Conservation (phyloP, 2,888 invertebrate genomes). For the Caradrina clavipalpis region DNA sequence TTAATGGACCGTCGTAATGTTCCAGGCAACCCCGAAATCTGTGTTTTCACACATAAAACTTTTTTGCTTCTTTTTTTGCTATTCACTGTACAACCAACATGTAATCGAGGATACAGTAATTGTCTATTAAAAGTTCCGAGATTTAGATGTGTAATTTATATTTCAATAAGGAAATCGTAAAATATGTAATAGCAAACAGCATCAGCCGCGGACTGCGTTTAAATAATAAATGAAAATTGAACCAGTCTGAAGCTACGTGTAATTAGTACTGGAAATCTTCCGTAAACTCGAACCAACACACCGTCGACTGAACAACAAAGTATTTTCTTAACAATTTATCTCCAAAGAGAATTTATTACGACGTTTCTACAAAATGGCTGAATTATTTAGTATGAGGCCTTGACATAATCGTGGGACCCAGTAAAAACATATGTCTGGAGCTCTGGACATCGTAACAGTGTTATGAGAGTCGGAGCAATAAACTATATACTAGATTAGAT, state of each 20-base stretch:
- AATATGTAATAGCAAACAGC: conserved; percentile 24
- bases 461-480: conserved; percentile 61
- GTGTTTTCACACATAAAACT: conserved; percentile 25
- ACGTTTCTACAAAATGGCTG: conserved; percentile 61
- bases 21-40: conserved; percentile 49
- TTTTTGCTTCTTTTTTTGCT: conserved; percentile 16
- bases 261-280: conserved; percentile 63
- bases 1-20: conserved; percentile 64
- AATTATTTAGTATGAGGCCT: conserved; percentile 62
- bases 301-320: conserved; percentile 39
- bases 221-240: conserved; percentile 42
- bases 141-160: conserved; percentile 33
- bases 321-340: conserved; percentile 55
- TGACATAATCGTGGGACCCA: conserved; percentile 62
- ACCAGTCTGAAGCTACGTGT: conserved; percentile 38
- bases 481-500: conserved; percentile 59
- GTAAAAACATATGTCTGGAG: conserved; percentile 46
- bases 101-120: conserved; percentile 47
- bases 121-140: conserved; percentile 21
- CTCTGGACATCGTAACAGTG: conserved; percentile 46
- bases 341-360: conserved; percentile 63
- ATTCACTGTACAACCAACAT: neutral
- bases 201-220: neutral
- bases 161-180: conserved; percentile 50
- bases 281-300: conserved; percentile 55